Conservation (phyloP, 2,888 invertebrate genomes). For the Colletes collaris region DNA sequence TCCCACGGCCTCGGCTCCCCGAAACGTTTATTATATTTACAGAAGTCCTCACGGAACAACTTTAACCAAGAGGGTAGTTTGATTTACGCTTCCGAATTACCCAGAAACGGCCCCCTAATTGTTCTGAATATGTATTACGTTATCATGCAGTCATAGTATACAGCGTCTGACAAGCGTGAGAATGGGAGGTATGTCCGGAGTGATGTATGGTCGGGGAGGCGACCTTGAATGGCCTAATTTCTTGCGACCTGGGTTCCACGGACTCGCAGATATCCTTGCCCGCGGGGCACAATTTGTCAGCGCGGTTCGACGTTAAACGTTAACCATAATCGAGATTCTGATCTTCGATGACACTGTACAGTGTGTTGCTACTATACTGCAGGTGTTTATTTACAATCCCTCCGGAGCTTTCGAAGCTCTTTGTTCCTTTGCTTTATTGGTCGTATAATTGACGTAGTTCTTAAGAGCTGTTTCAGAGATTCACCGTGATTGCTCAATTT, state of each 20-base stretch:
- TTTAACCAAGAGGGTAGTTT: too few relatives aligned
- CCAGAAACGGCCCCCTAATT: constrained; percentile 5
- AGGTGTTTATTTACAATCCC: background rate
- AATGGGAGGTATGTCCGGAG: background rate
- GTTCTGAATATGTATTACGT: background rate
- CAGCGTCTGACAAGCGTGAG: constrained; percentile 6
- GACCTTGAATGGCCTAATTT: constrained; percentile 36
- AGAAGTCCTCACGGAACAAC: background rate
- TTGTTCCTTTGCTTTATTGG: constrained; percentile 2
- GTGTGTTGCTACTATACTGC: too few relatives aligned
- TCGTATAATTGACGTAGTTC: background rate
- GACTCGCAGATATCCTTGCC: background rate
- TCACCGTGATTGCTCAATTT: constrained; percentile 21
- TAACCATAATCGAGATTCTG: constrained; percentile 8
- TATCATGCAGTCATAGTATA: background rate
- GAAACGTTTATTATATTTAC: too few relatives aligned
- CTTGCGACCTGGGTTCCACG: constrained; percentile 17
- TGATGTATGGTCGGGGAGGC: constrained; percentile 8
- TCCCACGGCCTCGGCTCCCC: too few relatives aligned
- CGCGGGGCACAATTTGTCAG: constrained; percentile 8
- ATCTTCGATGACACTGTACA: background rate
- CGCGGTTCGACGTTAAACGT: background rate
- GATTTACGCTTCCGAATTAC: background rate
- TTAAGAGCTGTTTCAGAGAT: background rate
- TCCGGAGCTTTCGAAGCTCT: background rate